phyloP scores from a whole-genome alignment of 2,113 vertebrate genomes.

The Lampris incognitus region DNA sequence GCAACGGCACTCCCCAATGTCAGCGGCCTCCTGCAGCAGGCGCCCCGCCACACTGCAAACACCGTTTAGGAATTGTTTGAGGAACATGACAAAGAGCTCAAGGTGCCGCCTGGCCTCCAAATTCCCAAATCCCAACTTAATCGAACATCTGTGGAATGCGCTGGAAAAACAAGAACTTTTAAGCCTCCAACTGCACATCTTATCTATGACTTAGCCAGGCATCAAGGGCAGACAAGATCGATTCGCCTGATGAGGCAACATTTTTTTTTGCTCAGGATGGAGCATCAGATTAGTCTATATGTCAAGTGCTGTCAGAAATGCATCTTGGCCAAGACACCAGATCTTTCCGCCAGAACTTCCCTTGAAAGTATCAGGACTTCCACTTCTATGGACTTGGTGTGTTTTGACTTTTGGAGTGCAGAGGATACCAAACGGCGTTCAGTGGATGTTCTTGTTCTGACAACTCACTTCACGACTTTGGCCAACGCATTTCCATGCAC shows the following conservation, averaged over 20 bases:
- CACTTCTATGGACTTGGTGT: background rate
- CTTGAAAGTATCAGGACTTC: slow-evolving; percentile 9
- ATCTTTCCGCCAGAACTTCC: background rate
- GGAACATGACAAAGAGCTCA: no score
- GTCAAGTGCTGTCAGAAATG: slow-evolving; percentile 1
- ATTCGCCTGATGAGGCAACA: background rate
- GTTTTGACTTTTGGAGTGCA: background rate
- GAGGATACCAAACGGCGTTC: slow-evolving; percentile 13
- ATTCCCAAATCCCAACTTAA: no score
- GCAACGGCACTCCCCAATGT: no score
- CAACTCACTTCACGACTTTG: background rate
- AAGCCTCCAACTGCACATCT: no score
- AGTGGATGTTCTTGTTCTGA: slow-evolving; percentile 23
- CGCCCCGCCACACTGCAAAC: no score
- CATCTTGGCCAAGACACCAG: slow-evolving; percentile 3
- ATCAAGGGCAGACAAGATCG: no score
- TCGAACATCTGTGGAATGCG: no score
- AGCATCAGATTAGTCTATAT: background rate
- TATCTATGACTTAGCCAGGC: no score
- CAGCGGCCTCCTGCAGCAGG: no score
- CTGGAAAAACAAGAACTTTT: no score
- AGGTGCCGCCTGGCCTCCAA: no score
- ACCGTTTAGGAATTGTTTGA: no score
- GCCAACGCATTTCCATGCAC: background rate
- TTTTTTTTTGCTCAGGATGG: background rate